These are phyloP conservation scores for Vanessa tameamea DNA, from an alignment of 1,140 invertebrate genomes.

Conservation along the genomic window DNA sequence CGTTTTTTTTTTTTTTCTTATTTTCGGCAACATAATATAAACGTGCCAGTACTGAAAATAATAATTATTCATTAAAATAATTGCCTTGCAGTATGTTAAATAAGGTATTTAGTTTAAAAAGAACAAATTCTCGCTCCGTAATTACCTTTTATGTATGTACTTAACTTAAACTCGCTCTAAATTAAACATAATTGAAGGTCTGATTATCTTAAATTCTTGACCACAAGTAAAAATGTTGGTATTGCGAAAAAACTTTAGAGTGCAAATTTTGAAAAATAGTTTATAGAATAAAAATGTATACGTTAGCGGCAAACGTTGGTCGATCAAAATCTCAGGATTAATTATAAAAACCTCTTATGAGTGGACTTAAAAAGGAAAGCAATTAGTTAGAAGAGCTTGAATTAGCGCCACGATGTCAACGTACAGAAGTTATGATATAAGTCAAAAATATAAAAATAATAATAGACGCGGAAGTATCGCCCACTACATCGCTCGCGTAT, in stretches of 20 bases:
- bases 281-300: no score
- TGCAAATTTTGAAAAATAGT: no score
- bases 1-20: no score
- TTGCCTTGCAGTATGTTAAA: not conserved
- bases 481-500: not conserved
- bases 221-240: conserved; percentile 1
- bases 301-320: no score
- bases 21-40: no score
- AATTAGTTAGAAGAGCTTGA: not conserved
- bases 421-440: not conserved
- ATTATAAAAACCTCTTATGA: no score
- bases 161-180: not conserved
- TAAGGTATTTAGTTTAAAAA: not conserved
- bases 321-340: no score
- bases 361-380: no score
- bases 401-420: not conserved
- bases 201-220: not conserved
- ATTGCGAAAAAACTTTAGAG: not conserved
- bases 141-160: not conserved
- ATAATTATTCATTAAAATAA: no score
- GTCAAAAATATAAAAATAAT: conserved; percentile 2
- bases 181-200: conserved; percentile 4
- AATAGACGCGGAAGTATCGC: not conserved
- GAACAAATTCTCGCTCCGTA: not conserved
- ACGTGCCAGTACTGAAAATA: no score